Evolutionary conservation across 2,888 invertebrate genomes (phyloP).

Genomic region (Carterocephalus palaemon): DNA sequence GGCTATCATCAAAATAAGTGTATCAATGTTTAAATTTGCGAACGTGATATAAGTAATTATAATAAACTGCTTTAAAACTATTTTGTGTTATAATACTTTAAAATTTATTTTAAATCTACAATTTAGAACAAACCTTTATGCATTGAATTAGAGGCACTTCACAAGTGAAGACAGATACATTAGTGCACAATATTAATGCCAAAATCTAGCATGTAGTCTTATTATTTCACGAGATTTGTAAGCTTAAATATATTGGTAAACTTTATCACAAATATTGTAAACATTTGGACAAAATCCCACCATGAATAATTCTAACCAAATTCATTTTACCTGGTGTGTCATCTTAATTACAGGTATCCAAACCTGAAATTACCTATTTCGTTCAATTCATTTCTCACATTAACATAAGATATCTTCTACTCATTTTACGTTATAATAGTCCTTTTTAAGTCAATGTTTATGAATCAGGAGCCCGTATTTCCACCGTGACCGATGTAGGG

Average conservation of each 20-base stretch:
- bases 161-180: conserved; percentile 53
- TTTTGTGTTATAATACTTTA: conserved; percentile 32
- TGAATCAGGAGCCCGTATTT: conserved; percentile 82
- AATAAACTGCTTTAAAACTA: conserved; percentile 42
- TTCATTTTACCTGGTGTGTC: not conserved
- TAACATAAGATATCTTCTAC: not conserved
- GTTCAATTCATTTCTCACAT: not conserved
- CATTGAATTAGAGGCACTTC: conserved; percentile 66
- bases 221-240: conserved; percentile 43
- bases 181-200: conserved; percentile 57
- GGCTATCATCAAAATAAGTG: conserved; percentile 46
- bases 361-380: not conserved
- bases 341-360: conserved; percentile 1
- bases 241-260: conserved; percentile 61
- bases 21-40: conserved; percentile 44
- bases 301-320: conserved; percentile 6
- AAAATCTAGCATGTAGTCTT: conserved; percentile 46
- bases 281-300: conserved; percentile 62
- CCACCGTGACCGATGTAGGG: conserved; percentile 83
- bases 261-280: conserved; percentile 73
- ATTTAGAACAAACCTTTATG: conserved; percentile 44
- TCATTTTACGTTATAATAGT: not conserved
- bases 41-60: conserved; percentile 42
- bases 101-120: conserved; percentile 35
- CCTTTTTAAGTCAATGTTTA: conserved; percentile 26